Evolutionary conservation across 92 coral and sea anemone species (phyloP), one percentile per base, ranked within the genome.

Genomic region (Desmophyllum pertusum): DNA sequence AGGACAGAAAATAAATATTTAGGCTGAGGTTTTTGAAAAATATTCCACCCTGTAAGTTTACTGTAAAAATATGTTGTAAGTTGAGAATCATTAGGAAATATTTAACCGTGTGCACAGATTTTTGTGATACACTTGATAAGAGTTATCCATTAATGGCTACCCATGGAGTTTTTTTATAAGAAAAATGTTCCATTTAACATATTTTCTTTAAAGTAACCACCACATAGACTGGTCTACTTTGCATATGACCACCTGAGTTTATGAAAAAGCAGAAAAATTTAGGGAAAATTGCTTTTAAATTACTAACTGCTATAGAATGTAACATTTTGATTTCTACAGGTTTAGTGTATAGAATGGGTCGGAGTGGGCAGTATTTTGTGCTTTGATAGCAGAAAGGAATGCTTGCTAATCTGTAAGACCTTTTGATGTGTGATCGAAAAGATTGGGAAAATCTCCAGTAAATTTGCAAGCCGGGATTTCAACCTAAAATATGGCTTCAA

Each of bases 31-130:
- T 68, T 33, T 25, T 13, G 31, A 45, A 25, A 57, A 14, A 51
- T 69, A 31, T 52, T 55, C 52, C 5, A 19, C 65, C 43, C 27
- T 29, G 48, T 25, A 78, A 66, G 36, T 6, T 61, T 31, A 43
- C n/a, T n/a, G n/a, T n/a, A 50, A 53, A 27, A 13, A 70, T 48
- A 27, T 81, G 75, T n/a, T 48, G 30, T 40, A 41, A 70, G 29
- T 9, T 29, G 39, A 81, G 17, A 70, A 43, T 81, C 52, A 81
- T 81, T 70, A 55, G n/a, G 68, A 35, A 69, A 81, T 57, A 70
- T 70, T 52, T 81, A 50, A 81, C 77, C 69, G 57, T 81, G 70
- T 69, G 78, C 77, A 69, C 29, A 57, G 78, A 81, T 69, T 51
- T 67, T 53, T 71, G 39, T 81, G 78, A 70, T 70, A 55, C 42